Evolutionary conservation across 1,140 invertebrate genomes (phyloP), one percentile per base, ranked within the genome.

Genomic region (Dermatophagoides farinae): DNA sequence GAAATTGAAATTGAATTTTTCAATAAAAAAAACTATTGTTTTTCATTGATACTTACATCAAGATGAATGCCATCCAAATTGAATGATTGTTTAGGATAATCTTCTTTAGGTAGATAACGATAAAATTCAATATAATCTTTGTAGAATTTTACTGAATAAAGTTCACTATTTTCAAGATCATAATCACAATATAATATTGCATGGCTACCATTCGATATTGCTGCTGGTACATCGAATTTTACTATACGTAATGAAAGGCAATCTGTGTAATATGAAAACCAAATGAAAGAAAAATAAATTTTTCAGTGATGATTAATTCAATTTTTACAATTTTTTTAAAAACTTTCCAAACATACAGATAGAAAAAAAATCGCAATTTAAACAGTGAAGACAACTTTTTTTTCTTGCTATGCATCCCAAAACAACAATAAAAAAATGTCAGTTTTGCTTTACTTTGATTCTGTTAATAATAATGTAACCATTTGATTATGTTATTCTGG

Each of bases 31-130:
- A 31, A 52, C 11, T 52, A 4, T n/a, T n/a, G n/a, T n/a, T n/a
- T n/a, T n/a, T n/a, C n/a, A n/a, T n/a, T n/a, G 18, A 20, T 50
- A 20, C 5, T 83, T 64, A 68, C 67, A 57, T 68, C 67, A 12
- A 68, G 25, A 47, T 63, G 61, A 16, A 67, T 62, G 18, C 67
- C 67, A 46, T 61, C 54, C 38, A 68, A 54, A 22, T 64, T 64
- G 39, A 66, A 67, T 50, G 44, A 62, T 60, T 67, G 67, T 12
- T 61, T 62, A 22, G 62, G 53, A 38, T 59, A 64, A 6, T 43
- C 50, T 31, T 31, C 65, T 50, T 60, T 57, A 14, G 67, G 67
- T 16, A 68, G 50, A 62, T 63, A 67, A 50, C 67, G 57, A 51
- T 66, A 68, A 53, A 68, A 68, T 43, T 68, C 67, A 25, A 66